Percentiles rank a stretch among this genome's conserved stretches.
Evolutionary conservation across 1,140 invertebrate genomes (phyloP).

Genomic region (Neodiprion fabricii): DNA sequence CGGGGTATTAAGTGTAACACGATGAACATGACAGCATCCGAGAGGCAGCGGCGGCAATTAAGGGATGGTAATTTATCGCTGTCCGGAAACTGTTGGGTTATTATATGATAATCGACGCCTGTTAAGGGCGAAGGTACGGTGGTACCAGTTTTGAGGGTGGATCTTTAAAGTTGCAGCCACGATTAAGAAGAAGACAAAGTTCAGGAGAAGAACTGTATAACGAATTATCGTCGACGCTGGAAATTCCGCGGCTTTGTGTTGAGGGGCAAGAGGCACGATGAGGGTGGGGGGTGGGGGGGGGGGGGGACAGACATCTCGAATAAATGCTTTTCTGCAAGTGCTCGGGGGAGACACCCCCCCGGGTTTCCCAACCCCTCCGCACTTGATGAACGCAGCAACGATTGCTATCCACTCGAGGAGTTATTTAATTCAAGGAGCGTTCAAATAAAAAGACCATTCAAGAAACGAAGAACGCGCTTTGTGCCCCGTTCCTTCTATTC

Average conservation of each 20-base stretch:
- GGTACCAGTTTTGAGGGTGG: background rate
- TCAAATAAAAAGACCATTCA: background rate
- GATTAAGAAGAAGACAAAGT: background rate
- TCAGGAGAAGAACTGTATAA: too few relatives aligned
- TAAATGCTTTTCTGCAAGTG: background rate
- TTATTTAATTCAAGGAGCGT: conserved; percentile 1
- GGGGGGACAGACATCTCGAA: too few relatives aligned
- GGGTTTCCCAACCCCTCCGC: background rate
- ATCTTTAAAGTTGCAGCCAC: background rate
- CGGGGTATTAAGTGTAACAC: background rate
- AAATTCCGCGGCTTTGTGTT: too few relatives aligned
- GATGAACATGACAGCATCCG: background rate
- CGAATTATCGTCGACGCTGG: background rate
- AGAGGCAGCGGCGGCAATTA: background rate
- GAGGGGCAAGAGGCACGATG: too few relatives aligned
- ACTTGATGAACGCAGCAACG: background rate
- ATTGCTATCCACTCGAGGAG: conserved; percentile 1
- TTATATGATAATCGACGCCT: too few relatives aligned
- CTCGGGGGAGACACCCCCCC: background rate
- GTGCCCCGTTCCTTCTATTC: background rate
- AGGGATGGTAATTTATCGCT: background rate
- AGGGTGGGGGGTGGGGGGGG: too few relatives aligned
- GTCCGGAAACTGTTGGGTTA: background rate
- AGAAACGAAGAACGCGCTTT: background rate
- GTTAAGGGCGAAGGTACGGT: too few relatives aligned